phyloP scores from a whole-genome alignment of 2,888 invertebrate species.

The Trissolcus brochymenae region DNA sequence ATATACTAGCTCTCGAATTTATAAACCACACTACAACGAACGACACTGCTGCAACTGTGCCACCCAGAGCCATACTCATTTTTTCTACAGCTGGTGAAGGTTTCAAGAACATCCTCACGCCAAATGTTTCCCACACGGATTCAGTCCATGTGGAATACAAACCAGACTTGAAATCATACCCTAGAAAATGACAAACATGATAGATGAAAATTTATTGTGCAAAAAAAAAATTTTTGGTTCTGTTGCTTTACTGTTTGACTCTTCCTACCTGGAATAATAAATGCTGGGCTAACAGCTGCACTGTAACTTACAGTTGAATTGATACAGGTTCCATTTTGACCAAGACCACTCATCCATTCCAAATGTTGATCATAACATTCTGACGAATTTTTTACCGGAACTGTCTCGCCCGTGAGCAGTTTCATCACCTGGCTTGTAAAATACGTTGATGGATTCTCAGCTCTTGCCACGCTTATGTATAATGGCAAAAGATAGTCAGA shows the following conservation, averaged over 20 bases:
- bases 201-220: neutral
- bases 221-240: neutral
- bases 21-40: conserved; percentile 78
- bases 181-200: conserved; percentile 72
- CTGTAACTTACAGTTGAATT: conserved; percentile 86
- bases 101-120: conserved; percentile 86
- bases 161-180: conserved; percentile 86
- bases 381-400: conserved; percentile 76
- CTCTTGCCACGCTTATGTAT: conserved; percentile 81
- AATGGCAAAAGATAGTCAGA: conserved; percentile 77
- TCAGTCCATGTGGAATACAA: conserved; percentile 92
- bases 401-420: conserved; percentile 79
- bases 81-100: conserved; percentile 81
- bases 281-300: conserved; percentile 89
- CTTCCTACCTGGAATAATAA: conserved; percentile 81
- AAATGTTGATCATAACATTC: conserved; percentile 71
- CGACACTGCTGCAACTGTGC: conserved; percentile 77
- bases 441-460: conserved; percentile 77
- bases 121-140: conserved; percentile 87
- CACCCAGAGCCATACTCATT: conserved; percentile 78
- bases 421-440: conserved; percentile 81
- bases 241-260: neutral
- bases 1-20: conserved; percentile 77
- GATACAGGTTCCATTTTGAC: conserved; percentile 83
- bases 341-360: conserved; percentile 82